Base-by-base conservation (phyloP, 1,140 invertebrate species). In the Penaeus vannamei region DNA sequence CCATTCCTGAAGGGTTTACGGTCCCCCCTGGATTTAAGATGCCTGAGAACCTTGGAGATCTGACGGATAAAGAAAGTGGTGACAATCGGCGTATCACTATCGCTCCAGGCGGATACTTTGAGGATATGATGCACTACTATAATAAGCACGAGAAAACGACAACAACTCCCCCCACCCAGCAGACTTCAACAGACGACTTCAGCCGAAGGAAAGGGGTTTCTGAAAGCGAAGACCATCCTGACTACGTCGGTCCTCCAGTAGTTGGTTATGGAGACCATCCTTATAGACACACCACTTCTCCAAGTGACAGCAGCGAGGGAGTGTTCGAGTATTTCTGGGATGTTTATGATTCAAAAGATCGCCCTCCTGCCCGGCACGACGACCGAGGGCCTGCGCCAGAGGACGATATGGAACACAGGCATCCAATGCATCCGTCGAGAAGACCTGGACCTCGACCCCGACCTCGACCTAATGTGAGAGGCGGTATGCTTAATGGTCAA, bases 81-180 rank as follows among this genome's bases (percentile, higher is more conserved):
- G 29, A 42, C 46, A 59, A 61, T 29, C 61, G 62, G 17, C 69
- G 61, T 23, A 77, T 53, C 29, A 36, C 59, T 22, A 14, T 19
- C 32, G 82, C 26, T 10, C 82, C 87, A 23, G 72, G 81, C 0
- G 76, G 88, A 12, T 81, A 83, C 60, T 32, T 90, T 19, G 88
- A 90, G 14, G 83, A 90, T 59, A 90, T 90, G 88, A 69, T 90
- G 77, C 60, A 86, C 62, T 85, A 81, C 64, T 82, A 90, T 76
- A 90, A 85, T 22, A 82, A 82, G 42, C 88, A 85, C 69, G 84
- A 90, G 23, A 61, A 79, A 72, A 81, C 88, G 3, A 42, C 76
- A 2, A n/a, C 64, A 36, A 61, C 86, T 83, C 32, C 59, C 1
- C 29, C 32, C 12, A n/a, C 66, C 32, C 42, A 84, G 29, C 26